Base-by-base conservation (phyloP, 2,888 invertebrate species). In the Philhelius pedissequus region DNA sequence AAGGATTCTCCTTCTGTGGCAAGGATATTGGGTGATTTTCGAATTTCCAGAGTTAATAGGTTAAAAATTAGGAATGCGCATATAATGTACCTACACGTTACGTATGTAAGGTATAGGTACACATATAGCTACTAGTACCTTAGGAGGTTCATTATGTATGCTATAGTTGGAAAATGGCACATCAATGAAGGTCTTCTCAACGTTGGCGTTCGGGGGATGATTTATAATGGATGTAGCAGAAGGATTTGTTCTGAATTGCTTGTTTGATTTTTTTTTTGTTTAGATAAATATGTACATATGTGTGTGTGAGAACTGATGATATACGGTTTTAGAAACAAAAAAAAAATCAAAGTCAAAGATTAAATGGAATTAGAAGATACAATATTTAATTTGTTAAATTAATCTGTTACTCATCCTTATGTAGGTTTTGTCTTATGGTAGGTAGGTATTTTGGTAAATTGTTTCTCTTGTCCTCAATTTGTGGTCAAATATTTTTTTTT, bases 31-130 rank as follows among this genome's bases (percentile, higher is more conserved):
- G 79, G 35, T 43, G 74, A 52, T 68, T 62, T 68, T 52, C 58
- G 60, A 50, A 52, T 66, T 54, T 40, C 50, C 52, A 66, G 48
- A 68, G 48, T 69, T 73, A 76, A 71, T 73, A 73, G 71, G 68
- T 73, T 82, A 73, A 68, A 73, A 82, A 77, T 60, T 66, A 68
- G 32, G 43, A 68, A 73, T 30, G 7, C 8, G 27, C n/a, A 60
- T 15, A 75, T 56, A 62, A 45, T 32, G 27, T 38, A 13, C n/a
- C n/a, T n/a, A n/a, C n/a, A n/a, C n/a, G n/a, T n/a, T n/a, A n/a
- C n/a, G n/a, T n/a, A n/a, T n/a, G n/a, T n/a, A 22, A 35, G 22
- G 38, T 32, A 25, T 20, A n/a, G 45, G 40, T 62, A 18, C 45
- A 60, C n/a, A n/a, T n/a, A n/a, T n/a, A n/a, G n/a, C n/a, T n/a